phyloP scores from a whole-genome alignment of 1,140 invertebrate species.

The Dufourea novaeangliae region DNA sequence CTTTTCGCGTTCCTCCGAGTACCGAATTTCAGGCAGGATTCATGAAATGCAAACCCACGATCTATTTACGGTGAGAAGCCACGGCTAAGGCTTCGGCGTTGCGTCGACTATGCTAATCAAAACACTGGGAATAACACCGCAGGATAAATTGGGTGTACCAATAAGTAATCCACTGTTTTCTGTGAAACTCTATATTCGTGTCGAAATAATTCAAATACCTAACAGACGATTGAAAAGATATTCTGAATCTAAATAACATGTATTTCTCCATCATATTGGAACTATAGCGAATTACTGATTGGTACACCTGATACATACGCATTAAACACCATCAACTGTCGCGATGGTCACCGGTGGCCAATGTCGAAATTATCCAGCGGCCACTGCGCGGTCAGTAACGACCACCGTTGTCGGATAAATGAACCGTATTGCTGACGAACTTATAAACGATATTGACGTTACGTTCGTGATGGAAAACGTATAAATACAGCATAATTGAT shows the following conservation, averaged over 20 bases:
- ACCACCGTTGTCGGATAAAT: background rate
- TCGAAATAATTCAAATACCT: no score
- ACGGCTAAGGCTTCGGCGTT: background rate
- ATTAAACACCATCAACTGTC: background rate
- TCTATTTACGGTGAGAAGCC: conserved; percentile 23
- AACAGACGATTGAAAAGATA: no score
- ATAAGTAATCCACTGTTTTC: no score
- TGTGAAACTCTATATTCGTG: no score
- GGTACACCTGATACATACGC: no score
- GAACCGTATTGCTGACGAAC: background rate
- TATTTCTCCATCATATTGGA: no score
- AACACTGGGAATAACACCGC: background rate
- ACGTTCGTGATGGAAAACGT: no score
- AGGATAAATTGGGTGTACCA: no score
- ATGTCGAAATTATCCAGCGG: background rate
- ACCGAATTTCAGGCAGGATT: conserved; percentile 25
- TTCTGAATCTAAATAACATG: no score
- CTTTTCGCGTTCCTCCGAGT: background rate
- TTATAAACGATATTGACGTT: background rate
- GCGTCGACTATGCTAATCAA: background rate
- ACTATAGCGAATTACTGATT: no score
- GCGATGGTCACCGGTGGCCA: background rate
- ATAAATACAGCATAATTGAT: no score
- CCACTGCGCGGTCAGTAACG: background rate
- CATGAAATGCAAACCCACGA: conserved; percentile 14